phyloP scores from a whole-genome alignment of 2,797 vertebrate genomes.

The Chelmon rostratus region DNA sequence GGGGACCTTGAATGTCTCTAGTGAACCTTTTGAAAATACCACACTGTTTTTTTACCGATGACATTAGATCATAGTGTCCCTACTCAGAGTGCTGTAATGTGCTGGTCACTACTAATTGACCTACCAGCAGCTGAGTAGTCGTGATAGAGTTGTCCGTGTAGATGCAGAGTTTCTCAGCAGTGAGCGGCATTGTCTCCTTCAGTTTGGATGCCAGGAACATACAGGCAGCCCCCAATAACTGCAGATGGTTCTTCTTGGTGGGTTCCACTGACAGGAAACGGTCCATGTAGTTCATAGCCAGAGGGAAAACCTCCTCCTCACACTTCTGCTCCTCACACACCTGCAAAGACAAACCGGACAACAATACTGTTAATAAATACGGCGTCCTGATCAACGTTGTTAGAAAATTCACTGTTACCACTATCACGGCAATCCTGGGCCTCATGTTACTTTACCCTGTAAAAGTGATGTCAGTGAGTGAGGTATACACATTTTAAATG shows the following conservation, averaged over 20 bases:
- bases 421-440: background rate
- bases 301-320: constrained; percentile 95
- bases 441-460: too few relatives aligned
- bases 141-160: constrained; percentile 95
- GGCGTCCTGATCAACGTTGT: background rate
- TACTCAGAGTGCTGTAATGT: background rate
- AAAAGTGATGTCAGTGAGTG: too few relatives aligned
- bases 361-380: constrained; percentile 1
- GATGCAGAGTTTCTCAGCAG: constrained; percentile 94
- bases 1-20: background rate
- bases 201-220: constrained; percentile 98
- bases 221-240: constrained; percentile 93
- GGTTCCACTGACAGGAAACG: constrained; percentile 93
- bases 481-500: background rate
- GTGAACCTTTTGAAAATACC: too few relatives aligned
- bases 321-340: constrained; percentile 96
- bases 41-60: background rate
- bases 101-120: background rate
- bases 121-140: constrained; percentile 92
- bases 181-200: constrained; percentile 94
- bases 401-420: background rate
- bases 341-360: constrained; percentile 74
- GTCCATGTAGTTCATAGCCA: constrained; percentile 97
- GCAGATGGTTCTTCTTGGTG: constrained; percentile 91
- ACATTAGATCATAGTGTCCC: background rate